phyloP scores from a whole-genome alignment of 2,888 invertebrate species.

The Hymenopus coronatus region DNA sequence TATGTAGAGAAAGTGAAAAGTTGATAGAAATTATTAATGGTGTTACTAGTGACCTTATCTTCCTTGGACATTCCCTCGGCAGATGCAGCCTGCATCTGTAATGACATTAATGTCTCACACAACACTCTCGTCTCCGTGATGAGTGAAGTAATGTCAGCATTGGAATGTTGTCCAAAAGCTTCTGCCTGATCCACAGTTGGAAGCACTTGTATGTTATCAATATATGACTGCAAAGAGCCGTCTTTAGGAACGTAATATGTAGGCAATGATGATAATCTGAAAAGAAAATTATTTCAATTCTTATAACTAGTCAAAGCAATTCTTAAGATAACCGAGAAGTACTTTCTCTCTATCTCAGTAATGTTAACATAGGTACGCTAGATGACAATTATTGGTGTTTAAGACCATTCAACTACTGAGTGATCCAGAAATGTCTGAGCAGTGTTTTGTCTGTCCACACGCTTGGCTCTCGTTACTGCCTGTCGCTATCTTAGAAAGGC shows the following conservation, averaged over 20 bases:
- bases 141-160: conserved; percentile 83
- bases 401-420: too few species aligned
- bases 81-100: conserved; percentile 66
- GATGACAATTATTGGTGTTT: too few species aligned
- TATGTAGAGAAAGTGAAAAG: too few species aligned
- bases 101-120: conserved; percentile 73
- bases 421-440: too few species aligned
- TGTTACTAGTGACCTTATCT: conserved; percentile 68
- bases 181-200: conserved; percentile 80
- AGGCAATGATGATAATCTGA: conserved; percentile 67
- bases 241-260: conserved; percentile 82
- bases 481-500: too few species aligned
- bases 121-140: conserved; percentile 75
- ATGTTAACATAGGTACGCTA: too few species aligned
- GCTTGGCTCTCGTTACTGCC: too few species aligned
- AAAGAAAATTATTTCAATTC: conserved; percentile 32
- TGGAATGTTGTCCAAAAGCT: conserved; percentile 86
- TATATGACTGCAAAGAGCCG: conserved; percentile 75
- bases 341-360: too few species aligned
- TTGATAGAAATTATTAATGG: too few species aligned
- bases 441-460: too few species aligned
- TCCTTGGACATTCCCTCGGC: conserved; percentile 62
- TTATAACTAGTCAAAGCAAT: too few species aligned
- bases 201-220: conserved; percentile 73
- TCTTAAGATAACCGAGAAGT: too few species aligned